Evolutionary conservation across 2,113 vertebrate species (phyloP).

Genomic region (Sardina pilchardus): DNA sequence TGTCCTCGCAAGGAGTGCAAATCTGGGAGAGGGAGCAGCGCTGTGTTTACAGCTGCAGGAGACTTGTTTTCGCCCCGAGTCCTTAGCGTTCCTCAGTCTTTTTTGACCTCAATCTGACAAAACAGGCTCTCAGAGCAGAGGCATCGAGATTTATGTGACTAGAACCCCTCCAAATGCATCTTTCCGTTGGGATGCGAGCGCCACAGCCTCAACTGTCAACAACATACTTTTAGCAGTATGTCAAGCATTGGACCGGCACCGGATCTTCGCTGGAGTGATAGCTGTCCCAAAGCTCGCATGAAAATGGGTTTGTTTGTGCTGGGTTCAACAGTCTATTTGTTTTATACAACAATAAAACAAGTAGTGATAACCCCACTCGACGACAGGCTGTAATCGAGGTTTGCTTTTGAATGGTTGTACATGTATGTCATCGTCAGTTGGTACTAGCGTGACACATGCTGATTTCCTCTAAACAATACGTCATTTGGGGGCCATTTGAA

Average conservation of each 20-base stretch:
- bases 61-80: conserved; percentile 25
- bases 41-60: conserved; percentile 36
- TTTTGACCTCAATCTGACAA: conserved; percentile 44
- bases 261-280: conserved; percentile 26
- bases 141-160: conserved; percentile 58
- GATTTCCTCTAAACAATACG: neutral
- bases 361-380: neutral
- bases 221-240: conserved; percentile 52
- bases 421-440: neutral
- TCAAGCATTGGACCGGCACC: conserved; percentile 33
- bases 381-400: neutral
- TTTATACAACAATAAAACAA: neutral
- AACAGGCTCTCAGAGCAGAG: conserved; percentile 16
- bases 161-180: conserved; percentile 51
- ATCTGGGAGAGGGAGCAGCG: conserved; percentile 13
- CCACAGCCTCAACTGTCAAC: conserved; percentile 50
- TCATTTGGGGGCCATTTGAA: neutral
- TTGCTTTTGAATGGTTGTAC: neutral
- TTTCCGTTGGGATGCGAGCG: conserved; percentile 42
- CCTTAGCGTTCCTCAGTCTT: neutral
- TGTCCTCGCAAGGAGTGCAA: neutral
- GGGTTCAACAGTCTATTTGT: neutral
- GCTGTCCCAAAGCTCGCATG: neutral
- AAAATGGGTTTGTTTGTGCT: conserved; percentile 24
- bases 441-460: neutral